Evolutionary conservation across 92 coral and sea anemone species (phyloP), one percentile per base, ranked within the genome.

Genomic region (Isaurus tuberculatus): DNA sequence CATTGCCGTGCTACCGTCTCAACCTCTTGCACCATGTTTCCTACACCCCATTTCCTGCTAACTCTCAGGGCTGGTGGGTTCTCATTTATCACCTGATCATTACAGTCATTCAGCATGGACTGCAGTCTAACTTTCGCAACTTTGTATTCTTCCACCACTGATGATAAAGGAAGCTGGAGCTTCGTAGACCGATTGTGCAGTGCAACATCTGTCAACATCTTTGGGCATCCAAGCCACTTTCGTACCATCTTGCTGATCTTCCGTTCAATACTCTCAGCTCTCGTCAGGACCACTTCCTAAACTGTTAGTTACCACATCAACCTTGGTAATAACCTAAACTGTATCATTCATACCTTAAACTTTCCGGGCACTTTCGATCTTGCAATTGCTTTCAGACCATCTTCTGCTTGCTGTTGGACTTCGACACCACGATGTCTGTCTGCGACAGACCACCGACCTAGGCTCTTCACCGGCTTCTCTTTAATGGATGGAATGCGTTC

Each of bases 231-330:
- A 16, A 79, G 84, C 73, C 84, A 79, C 29, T 79, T 78, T 79
- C 58, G 37, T 1, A 79, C 51, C 30, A 14, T 31, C 48, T 60
- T 63, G 19, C 20, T 79, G 17, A 84, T 34, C 42, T 22, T 31
- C 53, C 70, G 57, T 33, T 57, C 71, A 42, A 72, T 84, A 25
- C 32, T 42, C 67, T 84, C 87, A 6, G 73, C 74, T 37, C 87
- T 23, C n/a, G 81, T 13, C 55, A 72, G 81, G 25, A 80, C 37
- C 27, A 83, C 69, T 58, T 83, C 33, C 22, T 83, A 83, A 7
- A 70, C 53, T 65, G 72, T 75, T 70, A 83, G 69, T 23, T 80
- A 58, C 87, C 87, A 83, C 43, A 70, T 75, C 25, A 83, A 46
- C 43, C 87, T 64, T 66, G 80, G 87, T 4, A 83, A 70, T 43